Conservation (phyloP, 2,113 vertebrate genomes). For the Labeo rohita region DNA sequence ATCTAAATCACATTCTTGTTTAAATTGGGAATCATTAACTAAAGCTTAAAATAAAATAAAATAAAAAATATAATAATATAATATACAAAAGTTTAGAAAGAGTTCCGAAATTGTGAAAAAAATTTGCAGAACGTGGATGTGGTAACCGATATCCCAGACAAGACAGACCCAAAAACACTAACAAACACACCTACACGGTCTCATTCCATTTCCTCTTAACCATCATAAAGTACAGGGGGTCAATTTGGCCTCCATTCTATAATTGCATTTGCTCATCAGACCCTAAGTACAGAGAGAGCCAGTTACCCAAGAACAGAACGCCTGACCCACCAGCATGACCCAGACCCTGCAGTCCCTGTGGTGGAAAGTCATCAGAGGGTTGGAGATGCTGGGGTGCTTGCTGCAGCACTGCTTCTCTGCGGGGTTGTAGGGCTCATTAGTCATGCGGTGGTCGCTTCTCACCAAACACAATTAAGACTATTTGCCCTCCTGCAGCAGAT, state of each 20-base stretch:
- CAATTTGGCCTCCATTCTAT: not conserved
- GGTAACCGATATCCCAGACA: not conserved
- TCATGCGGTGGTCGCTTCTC: slow-evolving; percentile 41
- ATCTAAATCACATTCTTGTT: not conserved
- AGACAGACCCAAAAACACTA: not conserved
- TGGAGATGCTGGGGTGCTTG: not conserved
- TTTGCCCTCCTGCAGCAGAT: slow-evolving; percentile 54
- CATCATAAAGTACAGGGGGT: not conserved
- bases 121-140: not conserved
- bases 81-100: not conserved
- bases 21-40: not conserved
- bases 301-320: not conserved
- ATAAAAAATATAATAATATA: too few relatives aligned
- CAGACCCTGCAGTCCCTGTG: slow-evolving; percentile 15
- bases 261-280: not conserved
- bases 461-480: slow-evolving; percentile 57
- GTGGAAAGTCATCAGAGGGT: slow-evolving; percentile 7
- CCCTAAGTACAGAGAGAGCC: not conserved
- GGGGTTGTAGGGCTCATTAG: slow-evolving; percentile 33
- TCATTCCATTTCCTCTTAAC: slow-evolving; percentile 1
- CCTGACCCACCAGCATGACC: not conserved
- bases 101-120: not conserved
- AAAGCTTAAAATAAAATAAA: not conserved
- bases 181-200: slow-evolving; percentile 8
- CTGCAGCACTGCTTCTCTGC: slow-evolving; percentile 19